Base-by-base conservation (phyloP, 2,797 vertebrate genomes). In the Ara ararauna region DNA sequence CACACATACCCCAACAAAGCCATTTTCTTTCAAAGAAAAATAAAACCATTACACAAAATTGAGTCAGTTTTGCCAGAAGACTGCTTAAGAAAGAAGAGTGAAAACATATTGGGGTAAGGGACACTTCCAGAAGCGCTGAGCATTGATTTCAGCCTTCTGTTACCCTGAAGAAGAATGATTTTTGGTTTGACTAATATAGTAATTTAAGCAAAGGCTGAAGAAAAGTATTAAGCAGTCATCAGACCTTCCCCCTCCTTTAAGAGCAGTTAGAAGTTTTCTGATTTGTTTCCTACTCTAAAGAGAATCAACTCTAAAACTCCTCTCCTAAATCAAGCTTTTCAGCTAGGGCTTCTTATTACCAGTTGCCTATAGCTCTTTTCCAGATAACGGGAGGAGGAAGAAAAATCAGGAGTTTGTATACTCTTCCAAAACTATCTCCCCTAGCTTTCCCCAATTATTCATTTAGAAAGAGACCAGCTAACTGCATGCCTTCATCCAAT, bases 201-300 rank as follows among this genome's bases (percentile, higher is more conserved):
- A 66, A 47, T 47, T 6, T 40, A 65, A 95, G 27, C 38, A 83
- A 85, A 71, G 32, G 11, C 24, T 72, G 58, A 90, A 89, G 44
- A 58, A 67, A 73, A 82, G 21, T 12, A 53, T 20, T 45, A 40
- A 67, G 12, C 1, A 0, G 4, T 9, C 24, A 53, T 48, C 36
- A 71, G 48, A 20, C 23, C 76, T 70, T 36, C 11, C 23, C 8
- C 10, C 8, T 48, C 16, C n/a, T 60, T 44, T 64, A 81, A 78
- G 40, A 72, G 15, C 21, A 77, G 34, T 56, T 53, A 44, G 9
- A 73, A 70, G 17, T n/a, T 72, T 54, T 82, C 62, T 45, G 1
- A 8, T 68, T 91, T 80, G 22, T 56, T 89, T 83, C 51, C 82
- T 85, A 8, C 54, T 80, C 53, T 53, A 45, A 93, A 89, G 13